Conservation (phyloP, 2,113 vertebrate genomes). For the Bombycilla garrulus region DNA sequence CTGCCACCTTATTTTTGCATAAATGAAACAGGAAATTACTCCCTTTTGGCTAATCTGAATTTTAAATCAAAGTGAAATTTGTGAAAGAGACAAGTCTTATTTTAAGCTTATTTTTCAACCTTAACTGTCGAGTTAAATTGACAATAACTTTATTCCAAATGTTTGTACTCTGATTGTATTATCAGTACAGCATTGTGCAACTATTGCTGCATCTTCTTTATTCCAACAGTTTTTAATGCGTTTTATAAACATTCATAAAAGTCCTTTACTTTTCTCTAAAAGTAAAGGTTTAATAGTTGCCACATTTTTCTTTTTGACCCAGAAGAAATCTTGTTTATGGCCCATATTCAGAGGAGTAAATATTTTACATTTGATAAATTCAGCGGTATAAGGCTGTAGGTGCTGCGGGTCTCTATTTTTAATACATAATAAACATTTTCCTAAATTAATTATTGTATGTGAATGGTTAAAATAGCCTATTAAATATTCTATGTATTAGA, state of each 20-base stretch:
- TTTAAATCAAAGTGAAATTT: background rate
- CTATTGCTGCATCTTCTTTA: background rate
- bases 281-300: no score
- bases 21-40: background rate
- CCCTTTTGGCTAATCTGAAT: background rate
- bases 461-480: background rate
- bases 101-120: background rate
- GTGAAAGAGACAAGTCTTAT: background rate
- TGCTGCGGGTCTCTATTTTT: background rate
- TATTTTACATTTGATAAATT: background rate
- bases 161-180: background rate
- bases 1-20: background rate
- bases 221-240: background rate
- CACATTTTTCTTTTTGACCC: background rate
- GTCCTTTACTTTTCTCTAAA: background rate
- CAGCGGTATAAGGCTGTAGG: background rate
- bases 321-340: background rate
- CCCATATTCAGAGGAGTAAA: background rate
- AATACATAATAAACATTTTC: background rate
- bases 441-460: background rate
- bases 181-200: background rate
- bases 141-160: background rate
- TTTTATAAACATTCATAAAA: background rate
- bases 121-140: background rate
- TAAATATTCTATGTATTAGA: background rate